Evolutionary conservation across 2,888 invertebrate species (phyloP), one percentile per base, ranked within the genome.

Genomic region (Tryphoninae sp.): DNA sequence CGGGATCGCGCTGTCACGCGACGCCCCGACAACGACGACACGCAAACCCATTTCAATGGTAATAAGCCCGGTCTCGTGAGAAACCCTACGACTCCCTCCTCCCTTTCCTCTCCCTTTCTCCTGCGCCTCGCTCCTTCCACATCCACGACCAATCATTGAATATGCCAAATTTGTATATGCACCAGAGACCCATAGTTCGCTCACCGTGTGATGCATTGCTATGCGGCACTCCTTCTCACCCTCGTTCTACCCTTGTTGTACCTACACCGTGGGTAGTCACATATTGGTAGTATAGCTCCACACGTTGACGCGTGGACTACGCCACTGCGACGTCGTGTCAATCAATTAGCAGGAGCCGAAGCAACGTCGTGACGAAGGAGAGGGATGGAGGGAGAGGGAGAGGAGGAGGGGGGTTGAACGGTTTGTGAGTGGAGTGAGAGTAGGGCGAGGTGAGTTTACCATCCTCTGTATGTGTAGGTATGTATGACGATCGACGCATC

Each of bases 141-240:
- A 86, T 75, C 51, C 69, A 65, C 87, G 88, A 86, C 87, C 89
- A 86, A 89, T 89, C 89, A 87, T 88, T 86, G 86, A 87, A 84
- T 86, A 87, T 86, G 88, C 87, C 88, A 89, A 90, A 90, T 90
- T 88, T 88, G 89, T 88, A 87, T 88, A 87, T 87, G 86, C 86
- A 84, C 83, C 83, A 75, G 82, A 83, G 86, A 84, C 72, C 75
- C 80, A 79, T 83, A 73, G 80, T 69, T 49, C 55, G 58, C 64
- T 23, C 71, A 58, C 55, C 9, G 59, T 65, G 55, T 76, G 59
- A 80, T 76, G 71, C 71, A 76, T 80, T 53, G 80, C 61, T 72
- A 22, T 53, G 59, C 61, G 33, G 51, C 55, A 69, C 58, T 49
- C 51, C 22, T 22, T 55, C 53, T 33, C 55, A 62, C 72, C 49